Percentiles rank a stretch among this genome's conserved stretches.
Conservation (phyloP, 2,797 vertebrate species). For the Microcaecilia unicolor region DNA sequence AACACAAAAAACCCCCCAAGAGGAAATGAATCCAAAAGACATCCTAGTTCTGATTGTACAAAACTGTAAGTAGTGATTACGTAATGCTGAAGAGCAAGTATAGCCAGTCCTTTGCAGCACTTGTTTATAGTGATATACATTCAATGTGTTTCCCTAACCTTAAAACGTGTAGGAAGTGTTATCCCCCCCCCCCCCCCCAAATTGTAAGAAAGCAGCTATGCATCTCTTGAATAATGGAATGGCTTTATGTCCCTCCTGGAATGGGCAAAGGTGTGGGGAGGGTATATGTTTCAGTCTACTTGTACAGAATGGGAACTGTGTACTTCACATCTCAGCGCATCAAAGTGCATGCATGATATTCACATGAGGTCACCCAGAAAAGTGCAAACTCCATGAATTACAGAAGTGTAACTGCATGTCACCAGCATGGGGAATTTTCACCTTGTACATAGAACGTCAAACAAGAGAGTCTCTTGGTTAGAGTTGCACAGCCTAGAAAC, state of each 20-base stretch:
- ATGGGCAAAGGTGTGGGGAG: neutral
- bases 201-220: neutral
- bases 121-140: constrained; percentile 50
- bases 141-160: constrained; percentile 29
- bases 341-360: constrained; percentile 30
- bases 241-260: accelerated
- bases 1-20: too few species aligned
- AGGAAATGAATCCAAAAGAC: constrained; percentile 4
- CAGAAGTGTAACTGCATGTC: constrained; percentile 41
- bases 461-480: neutral
- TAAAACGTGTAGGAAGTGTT: constrained; percentile 23
- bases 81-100: constrained; percentile 35
- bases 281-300: neutral
- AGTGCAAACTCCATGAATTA: constrained; percentile 13
- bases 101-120: constrained; percentile 32
- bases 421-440: constrained; percentile 12
- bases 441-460: neutral
- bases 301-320: constrained; percentile 23
- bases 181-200: constrained; percentile 8
- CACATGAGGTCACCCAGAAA: constrained; percentile 16
- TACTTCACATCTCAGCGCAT: constrained; percentile 20
- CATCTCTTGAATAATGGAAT: neutral
- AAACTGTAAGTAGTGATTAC: constrained; percentile 11
- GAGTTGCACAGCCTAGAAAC: too few species aligned
- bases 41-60: neutral